Evolutionary conservation across 2,113 vertebrate genomes (phyloP), one percentile per base, ranked within the genome.

Genomic region (Chaenogobius annularis): DNA sequence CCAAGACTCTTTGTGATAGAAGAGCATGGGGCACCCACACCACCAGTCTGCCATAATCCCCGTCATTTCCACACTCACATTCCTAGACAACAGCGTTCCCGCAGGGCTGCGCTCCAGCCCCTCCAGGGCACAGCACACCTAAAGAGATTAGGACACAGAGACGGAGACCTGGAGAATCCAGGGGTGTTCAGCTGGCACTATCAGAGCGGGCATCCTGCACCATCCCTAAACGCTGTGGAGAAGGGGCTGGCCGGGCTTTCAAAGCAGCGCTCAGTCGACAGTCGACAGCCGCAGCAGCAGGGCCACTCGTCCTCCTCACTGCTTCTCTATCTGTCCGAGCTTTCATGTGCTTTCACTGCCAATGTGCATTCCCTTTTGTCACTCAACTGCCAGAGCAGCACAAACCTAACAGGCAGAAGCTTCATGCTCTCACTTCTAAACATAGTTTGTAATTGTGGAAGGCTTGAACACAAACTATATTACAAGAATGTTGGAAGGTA

Each of bases 111-210:
- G 86, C 90, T 91, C 92, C 85, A 93, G 91, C 86, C 85, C 89
- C 93, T 92, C 90, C 78, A 81, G 91, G 92, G 92, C 89, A 91
- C 89, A 92, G 88, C 93, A 93, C 93, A 93, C 93, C 92, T 94
- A 94, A 94, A 92, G 91, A 93, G 93, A 94, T 94, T 94, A 93
- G 88, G 90, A 90, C 87, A 88, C 88, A 89, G 91, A 94, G 89
- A 93, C 90, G 91, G 89, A 93, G 92, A 93, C 92, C 92, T 92
- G 92, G 92, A 92, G 91, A 91, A 91, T 92, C 88, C 66, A 86
- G 80, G 89, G 89, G 89, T 91, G 85, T 90, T 93, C 90, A 91
- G 88, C 91, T 91, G 92, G 89, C 91, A 87, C 92, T 91, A 93
- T 93, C 92, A 86, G 87, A 90, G 85, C 68, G 81, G 90, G 85